These are phyloP conservation scores for Cetoscarus ocellatus DNA, from an alignment of 2,797 vertebrate genomes.

Conservation along the genomic window DNA sequence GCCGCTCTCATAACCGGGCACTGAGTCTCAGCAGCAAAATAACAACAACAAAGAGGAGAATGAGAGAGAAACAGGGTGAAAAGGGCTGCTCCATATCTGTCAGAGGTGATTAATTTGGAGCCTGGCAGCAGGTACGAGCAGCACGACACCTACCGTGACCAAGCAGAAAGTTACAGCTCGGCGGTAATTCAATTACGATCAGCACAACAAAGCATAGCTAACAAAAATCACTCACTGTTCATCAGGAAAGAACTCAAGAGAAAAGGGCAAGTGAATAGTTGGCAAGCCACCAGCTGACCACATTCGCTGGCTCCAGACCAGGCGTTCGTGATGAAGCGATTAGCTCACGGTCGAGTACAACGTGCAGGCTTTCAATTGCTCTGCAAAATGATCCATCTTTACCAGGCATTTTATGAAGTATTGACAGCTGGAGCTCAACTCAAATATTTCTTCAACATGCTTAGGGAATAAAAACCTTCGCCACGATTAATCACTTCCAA, in stretches of 20 bases:
- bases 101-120: constrained; percentile 67
- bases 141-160: constrained; percentile 78
- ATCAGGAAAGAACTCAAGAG: constrained; percentile 69
- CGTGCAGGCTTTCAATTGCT: constrained; percentile 45
- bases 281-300: constrained; percentile 72
- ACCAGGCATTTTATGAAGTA: constrained; percentile 16
- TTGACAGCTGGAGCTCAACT: constrained; percentile 19
- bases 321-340: constrained; percentile 58
- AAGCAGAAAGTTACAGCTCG: constrained; percentile 72
- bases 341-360: constrained; percentile 62
- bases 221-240: constrained; percentile 65
- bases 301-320: constrained; percentile 73
- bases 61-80: constrained; percentile 68
- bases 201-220: constrained; percentile 68
- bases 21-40: constrained; percentile 67
- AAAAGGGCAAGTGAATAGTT: constrained; percentile 73
- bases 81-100: constrained; percentile 80
- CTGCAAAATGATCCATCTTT: constrained; percentile 37
- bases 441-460: not conserved
- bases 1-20: constrained; percentile 71
- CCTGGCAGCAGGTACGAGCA: constrained; percentile 68
- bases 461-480: not conserved
- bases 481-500: too few species aligned
- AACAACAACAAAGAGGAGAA: constrained; percentile 77
- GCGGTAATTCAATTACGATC: constrained; percentile 74